Percentiles rank a stretch among this genome's conserved stretches.
phyloP scores from a whole-genome alignment of 2,888 invertebrate species.

The Chamaedrilus cognettii region DNA sequence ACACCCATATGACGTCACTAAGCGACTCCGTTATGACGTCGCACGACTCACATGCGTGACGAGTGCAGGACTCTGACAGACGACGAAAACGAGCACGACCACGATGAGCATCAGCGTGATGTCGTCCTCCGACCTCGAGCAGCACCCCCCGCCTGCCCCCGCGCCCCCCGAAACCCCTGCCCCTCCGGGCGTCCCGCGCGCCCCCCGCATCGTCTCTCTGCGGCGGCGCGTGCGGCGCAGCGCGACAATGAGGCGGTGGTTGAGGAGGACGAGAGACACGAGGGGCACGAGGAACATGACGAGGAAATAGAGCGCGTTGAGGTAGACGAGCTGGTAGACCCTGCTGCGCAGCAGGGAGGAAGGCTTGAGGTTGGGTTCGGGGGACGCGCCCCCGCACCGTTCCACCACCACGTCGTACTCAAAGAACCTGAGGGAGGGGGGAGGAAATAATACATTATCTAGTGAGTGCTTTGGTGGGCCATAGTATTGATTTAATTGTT shows the following conservation, averaged over 20 bases:
- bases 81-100: conserved; percentile 39
- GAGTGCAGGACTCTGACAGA: conserved; percentile 37
- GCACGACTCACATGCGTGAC: conserved; percentile 35
- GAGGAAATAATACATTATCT: no score
- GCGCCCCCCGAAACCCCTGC: background rate
- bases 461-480: no score
- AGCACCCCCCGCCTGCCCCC: background rate
- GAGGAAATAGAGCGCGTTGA: conserved; percentile 35
- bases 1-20: no score
- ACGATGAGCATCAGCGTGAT: conserved; percentile 40
- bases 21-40: no score
- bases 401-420: conserved; percentile 11
- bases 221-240: conserved; percentile 32
- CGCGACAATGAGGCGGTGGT: conserved; percentile 35
- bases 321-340: conserved; percentile 36
- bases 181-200: background rate
- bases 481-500: no score
- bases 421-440: conserved; percentile 12
- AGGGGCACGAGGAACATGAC: conserved; percentile 39
- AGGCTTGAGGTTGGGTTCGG: background rate
- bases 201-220: conserved; percentile 30
- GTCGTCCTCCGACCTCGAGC: conserved; percentile 38
- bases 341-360: conserved; percentile 19
- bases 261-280: conserved; percentile 33
- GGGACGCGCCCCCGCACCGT: background rate